phyloP scores from a whole-genome alignment of 2,888 invertebrate species.

The Pheosia gnoma region DNA sequence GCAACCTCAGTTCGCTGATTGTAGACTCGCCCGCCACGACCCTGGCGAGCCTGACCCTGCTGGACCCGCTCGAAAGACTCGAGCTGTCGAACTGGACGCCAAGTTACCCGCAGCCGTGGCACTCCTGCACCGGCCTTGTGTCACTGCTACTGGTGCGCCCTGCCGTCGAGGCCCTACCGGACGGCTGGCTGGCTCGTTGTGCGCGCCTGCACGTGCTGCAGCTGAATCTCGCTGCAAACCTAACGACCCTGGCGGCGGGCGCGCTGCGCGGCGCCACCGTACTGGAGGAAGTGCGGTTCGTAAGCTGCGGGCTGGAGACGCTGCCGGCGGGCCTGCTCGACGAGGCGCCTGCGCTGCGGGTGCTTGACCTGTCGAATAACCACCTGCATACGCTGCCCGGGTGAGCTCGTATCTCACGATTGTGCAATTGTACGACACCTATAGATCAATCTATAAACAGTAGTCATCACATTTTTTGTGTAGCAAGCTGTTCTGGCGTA shows the following conservation, averaged over 20 bases:
- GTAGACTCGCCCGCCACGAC: constrained; percentile 97
- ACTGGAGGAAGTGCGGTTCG: background rate
- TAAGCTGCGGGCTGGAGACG: background rate
- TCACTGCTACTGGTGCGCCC: background rate
- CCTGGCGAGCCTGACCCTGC: constrained; percentile 95
- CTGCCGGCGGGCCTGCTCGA: background rate
- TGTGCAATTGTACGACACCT: too few species aligned
- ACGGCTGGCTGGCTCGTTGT: background rate
- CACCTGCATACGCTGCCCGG: background rate
- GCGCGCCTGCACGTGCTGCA: background rate
- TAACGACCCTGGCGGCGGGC: background rate
- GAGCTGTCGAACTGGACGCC: constrained; percentile 92
- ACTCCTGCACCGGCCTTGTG: background rate
- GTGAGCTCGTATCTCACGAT: background rate
- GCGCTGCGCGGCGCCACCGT: background rate
- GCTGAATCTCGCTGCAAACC: background rate
- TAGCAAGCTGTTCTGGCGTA: too few species aligned
- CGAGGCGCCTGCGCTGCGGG: background rate
- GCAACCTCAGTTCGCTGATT: constrained; percentile 44
- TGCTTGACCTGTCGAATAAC: background rate
- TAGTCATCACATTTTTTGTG: too few species aligned
- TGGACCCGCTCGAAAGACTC: constrained; percentile 70
- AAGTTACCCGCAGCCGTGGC: background rate
- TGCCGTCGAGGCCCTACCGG: background rate
- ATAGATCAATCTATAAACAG: too few species aligned